phyloP scores from a whole-genome alignment of 2,797 vertebrate genomes.

The Urophycis tenuis region DNA sequence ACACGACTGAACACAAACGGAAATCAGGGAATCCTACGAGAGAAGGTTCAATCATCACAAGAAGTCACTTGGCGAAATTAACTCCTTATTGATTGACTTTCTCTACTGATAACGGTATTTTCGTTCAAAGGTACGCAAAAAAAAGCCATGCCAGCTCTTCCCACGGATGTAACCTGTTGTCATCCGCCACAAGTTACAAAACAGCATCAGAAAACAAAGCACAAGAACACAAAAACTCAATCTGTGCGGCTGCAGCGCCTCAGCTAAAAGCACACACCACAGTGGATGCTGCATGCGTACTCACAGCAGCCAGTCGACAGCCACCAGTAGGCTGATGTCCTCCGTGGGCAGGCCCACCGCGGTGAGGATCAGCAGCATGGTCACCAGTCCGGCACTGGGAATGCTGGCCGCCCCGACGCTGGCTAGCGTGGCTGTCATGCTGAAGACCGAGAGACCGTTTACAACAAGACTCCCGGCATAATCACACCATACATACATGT shows the following conservation, averaged over 20 bases:
- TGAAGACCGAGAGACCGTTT: slow-evolving; percentile 53
- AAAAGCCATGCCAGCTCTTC: too few species aligned
- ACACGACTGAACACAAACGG: too few species aligned
- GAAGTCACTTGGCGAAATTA: neutral
- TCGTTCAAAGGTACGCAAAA: too few species aligned
- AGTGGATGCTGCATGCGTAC: slow-evolving; percentile 49
- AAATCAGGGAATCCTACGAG: too few species aligned
- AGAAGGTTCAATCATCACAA: too few species aligned
- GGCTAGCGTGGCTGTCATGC: slow-evolving; percentile 92
- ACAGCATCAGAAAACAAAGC: too few species aligned
- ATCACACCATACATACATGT: neutral
- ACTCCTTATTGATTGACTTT: neutral
- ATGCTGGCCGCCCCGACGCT: slow-evolving; percentile 98
- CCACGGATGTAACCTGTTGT: too few species aligned
- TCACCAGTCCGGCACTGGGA: slow-evolving; percentile 94
- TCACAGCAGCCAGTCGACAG: slow-evolving; percentile 98
- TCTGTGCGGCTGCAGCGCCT: too few species aligned
- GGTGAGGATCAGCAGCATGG: slow-evolving; percentile 97
- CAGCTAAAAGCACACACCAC: too few species aligned
- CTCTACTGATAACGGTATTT: too few species aligned
- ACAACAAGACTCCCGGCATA: neutral
- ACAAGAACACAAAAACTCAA: too few species aligned
- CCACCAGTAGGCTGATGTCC: slow-evolving; percentile 96
- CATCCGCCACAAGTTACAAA: too few species aligned
- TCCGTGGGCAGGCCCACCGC: slow-evolving; percentile 94